These are phyloP conservation scores for Cromileptes altivelis DNA, from an alignment of 2,113 vertebrate species.

Conservation along the genomic window DNA sequence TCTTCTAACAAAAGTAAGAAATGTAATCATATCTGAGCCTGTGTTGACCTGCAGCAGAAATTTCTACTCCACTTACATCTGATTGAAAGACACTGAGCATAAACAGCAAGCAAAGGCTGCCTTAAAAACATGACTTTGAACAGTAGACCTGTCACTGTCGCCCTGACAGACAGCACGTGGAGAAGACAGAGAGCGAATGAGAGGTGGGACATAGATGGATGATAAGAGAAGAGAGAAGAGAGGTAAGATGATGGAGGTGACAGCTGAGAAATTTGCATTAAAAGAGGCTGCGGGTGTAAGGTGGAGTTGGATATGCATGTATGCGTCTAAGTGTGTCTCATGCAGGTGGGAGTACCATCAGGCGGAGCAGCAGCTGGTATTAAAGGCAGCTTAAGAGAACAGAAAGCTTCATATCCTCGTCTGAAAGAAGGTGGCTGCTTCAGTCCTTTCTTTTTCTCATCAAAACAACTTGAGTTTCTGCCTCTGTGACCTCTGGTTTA, in stretches of 20 bases:
- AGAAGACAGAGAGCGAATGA: conserved; percentile 21
- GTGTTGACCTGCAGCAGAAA: too few species aligned
- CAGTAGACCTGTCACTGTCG: conserved; percentile 1
- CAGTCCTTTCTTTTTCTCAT: background rate
- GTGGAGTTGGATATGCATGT: background rate
- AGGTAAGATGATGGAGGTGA: conserved; percentile 34
- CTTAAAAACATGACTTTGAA: conserved; percentile 13
- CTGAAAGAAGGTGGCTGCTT: background rate
- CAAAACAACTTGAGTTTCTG: background rate
- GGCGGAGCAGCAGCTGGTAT: conserved; percentile 17
- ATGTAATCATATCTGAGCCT: too few species aligned
- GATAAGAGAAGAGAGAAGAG: conserved; percentile 26
- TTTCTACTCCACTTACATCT: background rate
- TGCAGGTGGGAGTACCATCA: conserved; percentile 11
- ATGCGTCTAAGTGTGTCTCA: background rate
- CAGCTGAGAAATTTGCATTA: conserved; percentile 45
- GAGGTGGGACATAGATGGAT: conserved; percentile 22
- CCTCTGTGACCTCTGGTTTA: conserved; percentile 3
- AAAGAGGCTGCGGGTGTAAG: conserved; percentile 9
- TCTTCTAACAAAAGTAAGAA: too few species aligned
- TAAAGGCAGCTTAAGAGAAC: conserved; percentile 1
- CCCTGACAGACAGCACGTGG: conserved; percentile 27
- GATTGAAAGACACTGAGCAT: background rate
- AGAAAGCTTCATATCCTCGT: background rate
- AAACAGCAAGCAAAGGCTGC: conserved; percentile 10